Percentiles rank a stretch among this genome's conserved stretches.
Conservation (phyloP, 2,888 invertebrate genomes). For the Diachrysia chrysitis region DNA sequence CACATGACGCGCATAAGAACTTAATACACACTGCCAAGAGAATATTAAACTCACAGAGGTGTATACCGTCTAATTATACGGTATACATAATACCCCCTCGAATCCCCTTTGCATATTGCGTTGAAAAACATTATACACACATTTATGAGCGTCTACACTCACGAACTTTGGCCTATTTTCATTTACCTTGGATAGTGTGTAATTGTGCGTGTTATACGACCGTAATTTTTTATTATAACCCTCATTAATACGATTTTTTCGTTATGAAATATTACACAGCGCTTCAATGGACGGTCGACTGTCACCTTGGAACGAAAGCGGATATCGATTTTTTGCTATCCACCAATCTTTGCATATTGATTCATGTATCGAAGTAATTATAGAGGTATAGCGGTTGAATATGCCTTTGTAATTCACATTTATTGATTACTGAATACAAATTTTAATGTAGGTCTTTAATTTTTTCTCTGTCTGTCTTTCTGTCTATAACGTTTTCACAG, state of each 20-base stretch:
- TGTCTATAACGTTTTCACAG: no score
- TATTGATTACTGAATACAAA: neutral
- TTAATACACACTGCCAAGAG: slow-evolving; percentile 40
- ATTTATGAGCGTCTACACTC: slow-evolving; percentile 20
- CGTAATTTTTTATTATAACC: slow-evolving; percentile 65
- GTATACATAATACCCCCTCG: slow-evolving; percentile 30
- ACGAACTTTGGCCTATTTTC: slow-evolving; percentile 40
- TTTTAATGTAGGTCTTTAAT: neutral
- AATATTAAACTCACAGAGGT: slow-evolving; percentile 40
- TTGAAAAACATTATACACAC: slow-evolving; percentile 30
- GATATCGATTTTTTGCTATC: slow-evolving; percentile 58
- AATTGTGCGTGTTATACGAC: slow-evolving; percentile 64
- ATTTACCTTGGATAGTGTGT: slow-evolving; percentile 64
- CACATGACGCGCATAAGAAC: slow-evolving; percentile 45
- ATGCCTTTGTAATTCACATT: slow-evolving; percentile 26
- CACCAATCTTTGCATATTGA: slow-evolving; percentile 53
- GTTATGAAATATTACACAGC: slow-evolving; percentile 60
- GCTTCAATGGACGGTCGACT: slow-evolving; percentile 59
- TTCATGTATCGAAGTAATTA: slow-evolving; percentile 51
- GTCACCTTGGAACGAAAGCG: slow-evolving; percentile 57
- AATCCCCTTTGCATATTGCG: slow-evolving; percentile 38
- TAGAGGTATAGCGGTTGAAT: slow-evolving; percentile 18
- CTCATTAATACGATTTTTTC: slow-evolving; percentile 66
- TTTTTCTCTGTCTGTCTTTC: neutral
- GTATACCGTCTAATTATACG: slow-evolving; percentile 43